A percentile compares a stretch with the other conserved stretches of the same genome.
phyloP scores from a whole-genome alignment of 92 coral and sea anemone genomes.

The Scolanthus callimorphus region DNA sequence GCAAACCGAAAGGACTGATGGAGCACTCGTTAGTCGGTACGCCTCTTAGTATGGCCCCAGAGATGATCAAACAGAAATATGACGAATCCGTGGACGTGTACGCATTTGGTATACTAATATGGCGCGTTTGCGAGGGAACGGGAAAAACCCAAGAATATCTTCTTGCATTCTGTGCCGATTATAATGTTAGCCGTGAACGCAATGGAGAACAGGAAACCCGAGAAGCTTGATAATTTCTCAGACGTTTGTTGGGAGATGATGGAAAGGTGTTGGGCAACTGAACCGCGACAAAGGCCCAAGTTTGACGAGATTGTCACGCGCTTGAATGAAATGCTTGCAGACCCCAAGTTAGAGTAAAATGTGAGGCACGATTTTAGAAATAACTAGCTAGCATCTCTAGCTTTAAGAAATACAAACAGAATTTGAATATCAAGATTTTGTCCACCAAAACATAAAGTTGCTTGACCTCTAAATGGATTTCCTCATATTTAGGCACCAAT shows the following conservation, averaged over 20 bases:
- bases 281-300: constrained; percentile 45
- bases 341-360: too few relatives aligned
- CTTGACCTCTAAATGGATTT: too few relatives aligned
- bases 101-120: constrained; percentile 63
- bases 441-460: too few relatives aligned
- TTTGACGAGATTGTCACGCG: constrained; percentile 40
- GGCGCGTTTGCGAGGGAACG: constrained; percentile 67
- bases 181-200: constrained; percentile 62
- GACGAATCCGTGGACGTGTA: constrained; percentile 58
- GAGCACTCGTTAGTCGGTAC: constrained; percentile 58
- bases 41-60: constrained; percentile 66
- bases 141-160: constrained; percentile 63
- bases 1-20: constrained; percentile 61
- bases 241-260: constrained; percentile 56
- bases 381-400: too few relatives aligned
- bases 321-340: constrained; percentile 30
- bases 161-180: constrained; percentile 40
- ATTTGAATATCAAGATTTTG: too few relatives aligned
- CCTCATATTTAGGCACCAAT: too few relatives aligned
- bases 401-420: too few relatives aligned
- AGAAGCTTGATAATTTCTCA: constrained; percentile 34
- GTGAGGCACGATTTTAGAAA: too few relatives aligned
- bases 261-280: constrained; percentile 58
- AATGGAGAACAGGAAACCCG: constrained; percentile 52
- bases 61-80: constrained; percentile 50